Conservation (phyloP, 2,888 invertebrate genomes). For the Ceriagrion tenellum region DNA sequence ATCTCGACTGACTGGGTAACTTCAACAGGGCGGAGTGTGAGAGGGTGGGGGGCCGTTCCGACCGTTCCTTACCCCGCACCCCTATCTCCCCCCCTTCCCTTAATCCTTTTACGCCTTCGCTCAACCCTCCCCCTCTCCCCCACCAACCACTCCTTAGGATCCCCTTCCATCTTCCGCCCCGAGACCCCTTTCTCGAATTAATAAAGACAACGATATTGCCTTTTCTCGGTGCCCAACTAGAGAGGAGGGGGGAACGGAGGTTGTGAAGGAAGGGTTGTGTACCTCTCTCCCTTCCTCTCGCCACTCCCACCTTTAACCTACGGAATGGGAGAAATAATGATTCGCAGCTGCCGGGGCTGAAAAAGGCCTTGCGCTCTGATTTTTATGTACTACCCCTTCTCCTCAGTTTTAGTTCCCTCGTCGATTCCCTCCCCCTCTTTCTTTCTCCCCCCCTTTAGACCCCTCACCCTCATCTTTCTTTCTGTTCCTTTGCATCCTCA, state of each 20-base stretch:
- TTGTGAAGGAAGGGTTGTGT: constrained; percentile 38
- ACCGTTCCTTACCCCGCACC: constrained; percentile 6
- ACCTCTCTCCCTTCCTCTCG: background rate
- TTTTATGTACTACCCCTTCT: constrained; percentile 13
- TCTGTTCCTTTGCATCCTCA: constrained; percentile 5
- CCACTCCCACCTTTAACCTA: constrained; percentile 42
- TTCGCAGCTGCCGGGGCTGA: constrained; percentile 54
- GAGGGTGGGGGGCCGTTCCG: background rate
- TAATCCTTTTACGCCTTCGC: background rate
- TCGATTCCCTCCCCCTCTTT: background rate
- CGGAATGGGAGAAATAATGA: constrained; percentile 56
- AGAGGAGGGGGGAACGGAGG: background rate
- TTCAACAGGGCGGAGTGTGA: constrained; percentile 19
- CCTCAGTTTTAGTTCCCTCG: background rate
- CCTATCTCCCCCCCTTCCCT: background rate
- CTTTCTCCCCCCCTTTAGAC: background rate
- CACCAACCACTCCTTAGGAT: background rate
- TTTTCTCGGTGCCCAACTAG: constrained; percentile 32
- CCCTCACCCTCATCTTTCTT: background rate
- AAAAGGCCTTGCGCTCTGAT: constrained; percentile 48
- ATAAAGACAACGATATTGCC: constrained; percentile 67
- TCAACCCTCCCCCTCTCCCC: background rate
- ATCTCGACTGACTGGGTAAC: constrained; percentile 59
- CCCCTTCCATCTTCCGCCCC: background rate
- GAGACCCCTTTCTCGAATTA: constrained; percentile 50